Percentiles rank a stretch among this genome's conserved stretches.
phyloP scores from a whole-genome alignment of 1,140 invertebrate species.

The Campoletis sonorensis region DNA sequence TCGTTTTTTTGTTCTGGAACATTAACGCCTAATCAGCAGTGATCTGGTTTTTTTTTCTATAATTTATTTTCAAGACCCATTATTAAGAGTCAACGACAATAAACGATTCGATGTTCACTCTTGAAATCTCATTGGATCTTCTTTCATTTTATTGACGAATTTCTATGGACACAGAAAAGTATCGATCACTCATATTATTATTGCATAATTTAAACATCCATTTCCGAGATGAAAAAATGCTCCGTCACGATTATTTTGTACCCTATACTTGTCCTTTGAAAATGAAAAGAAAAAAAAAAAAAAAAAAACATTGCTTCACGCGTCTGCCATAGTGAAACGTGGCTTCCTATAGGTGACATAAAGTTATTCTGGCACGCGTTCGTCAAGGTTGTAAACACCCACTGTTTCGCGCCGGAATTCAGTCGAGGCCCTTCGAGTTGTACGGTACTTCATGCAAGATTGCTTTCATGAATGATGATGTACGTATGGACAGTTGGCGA shows the following conservation, averaged over 20 bases:
- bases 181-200: no score
- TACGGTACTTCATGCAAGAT: conserved; percentile 37
- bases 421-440: conserved; percentile 4
- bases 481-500: background rate
- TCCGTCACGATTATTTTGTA: background rate
- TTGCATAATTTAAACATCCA: no score
- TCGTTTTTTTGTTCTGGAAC: no score
- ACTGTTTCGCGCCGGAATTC: background rate
- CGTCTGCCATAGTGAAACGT: conserved; percentile 7
- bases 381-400: conserved; percentile 41
- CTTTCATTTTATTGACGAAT: no score
- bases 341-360: conserved; percentile 30
- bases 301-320: conserved; percentile 16
- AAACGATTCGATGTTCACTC: no score
- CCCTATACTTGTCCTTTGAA: background rate
- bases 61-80: no score
- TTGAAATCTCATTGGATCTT: no score
- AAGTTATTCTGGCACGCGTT: conserved; percentile 41
- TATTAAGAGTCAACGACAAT: no score
- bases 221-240: background rate
- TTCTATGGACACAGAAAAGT: no score
- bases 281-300: conserved; percentile 11
- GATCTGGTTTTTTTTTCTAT: no score
- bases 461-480: conserved; percentile 3
- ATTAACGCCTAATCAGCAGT: no score